Base-by-base conservation (phyloP, 2,888 invertebrate species). In the Carpatolechia fugitivella region DNA sequence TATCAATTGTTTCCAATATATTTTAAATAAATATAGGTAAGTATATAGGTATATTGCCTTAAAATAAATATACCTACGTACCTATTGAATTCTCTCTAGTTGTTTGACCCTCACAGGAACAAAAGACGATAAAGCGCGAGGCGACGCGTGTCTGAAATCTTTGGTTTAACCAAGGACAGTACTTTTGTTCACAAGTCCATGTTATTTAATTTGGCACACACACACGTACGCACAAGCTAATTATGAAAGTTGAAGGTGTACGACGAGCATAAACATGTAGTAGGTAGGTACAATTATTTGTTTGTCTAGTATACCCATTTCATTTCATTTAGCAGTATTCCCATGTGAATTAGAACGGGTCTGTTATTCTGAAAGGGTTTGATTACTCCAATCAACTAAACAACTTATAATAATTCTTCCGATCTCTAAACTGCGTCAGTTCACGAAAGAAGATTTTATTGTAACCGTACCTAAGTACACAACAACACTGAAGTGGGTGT, bases 101-200 rank as follows among this genome's bases (percentile, higher is more conserved):
- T n/a, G n/a, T n/a, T n/a, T n/a, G n/a, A n/a, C n/a, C n/a, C n/a
- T n/a, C n/a, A n/a, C n/a, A n/a, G n/a, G n/a, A n/a, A n/a, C n/a
- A 1, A 31, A 31, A 10, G 6, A 30, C 6, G 31, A 31, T 31
- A 3, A 10, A 4, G 11, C n/a, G n/a, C n/a, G 35, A 30, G 6
- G 29, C n/a, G 13, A 13, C 3, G 58, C 74, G 76, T 75, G 76
- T 73, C 71, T 63, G 69, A 77, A 80, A 77, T 80, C 75, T n/a
- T n/a, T n/a, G n/a, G n/a, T 72, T 72, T n/a, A n/a, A n/a, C n/a
- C n/a, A 67, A 72, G 65, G 53, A 52, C 56, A 61, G 63, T 64
- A 60, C 61, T 68, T 68, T 65, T 66, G 58, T 59, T 59, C 14
- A 30, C 7, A 30, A n/a, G 29, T 47, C 29, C n/a, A 38, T 35